These are phyloP conservation scores for Gymnocypris eckloni DNA, from an alignment of 2,797 vertebrate species.

Conservation along the genomic window DNA sequence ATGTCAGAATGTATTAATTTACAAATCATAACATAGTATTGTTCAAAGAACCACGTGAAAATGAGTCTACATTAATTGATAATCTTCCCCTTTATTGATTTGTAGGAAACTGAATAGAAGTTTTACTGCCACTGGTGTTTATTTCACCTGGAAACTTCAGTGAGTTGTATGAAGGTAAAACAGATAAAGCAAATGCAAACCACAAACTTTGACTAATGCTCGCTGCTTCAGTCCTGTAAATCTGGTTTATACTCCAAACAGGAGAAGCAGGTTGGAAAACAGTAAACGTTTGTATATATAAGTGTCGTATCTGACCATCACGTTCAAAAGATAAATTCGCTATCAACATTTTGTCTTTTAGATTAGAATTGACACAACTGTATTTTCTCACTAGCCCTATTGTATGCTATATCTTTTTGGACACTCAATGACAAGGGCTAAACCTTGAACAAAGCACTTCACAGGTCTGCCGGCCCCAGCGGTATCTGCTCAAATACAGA, in stretches of 20 bases:
- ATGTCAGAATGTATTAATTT: background rate
- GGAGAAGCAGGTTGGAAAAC: conserved; percentile 31
- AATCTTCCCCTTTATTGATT: background rate
- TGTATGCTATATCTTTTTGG: conserved; percentile 20
- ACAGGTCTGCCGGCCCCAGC: background rate
- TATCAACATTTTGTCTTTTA: background rate
- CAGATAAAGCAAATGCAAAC: background rate
- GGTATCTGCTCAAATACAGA: conserved; percentile 34
- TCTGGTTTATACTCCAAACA: conserved; percentile 33
- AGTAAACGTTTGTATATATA: background rate
- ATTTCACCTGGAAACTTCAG: too few relatives aligned
- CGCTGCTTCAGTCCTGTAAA: background rate
- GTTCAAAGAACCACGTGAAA: background rate
- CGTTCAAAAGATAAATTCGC: background rate
- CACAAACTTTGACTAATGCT: conserved; percentile 12
- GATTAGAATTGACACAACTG: conserved; percentile 15
- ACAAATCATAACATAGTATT: background rate
- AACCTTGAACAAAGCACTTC: conserved; percentile 20
- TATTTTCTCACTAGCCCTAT: conserved; percentile 11
- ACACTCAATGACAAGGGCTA: conserved; percentile 13
- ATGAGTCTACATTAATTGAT: background rate
- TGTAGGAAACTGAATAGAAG: background rate
- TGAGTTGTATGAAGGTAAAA: background rate
- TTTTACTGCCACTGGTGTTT: background rate
- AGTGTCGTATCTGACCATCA: background rate